phyloP scores from a whole-genome alignment of 1,140 invertebrate genomes.

The Popillia japonica region DNA sequence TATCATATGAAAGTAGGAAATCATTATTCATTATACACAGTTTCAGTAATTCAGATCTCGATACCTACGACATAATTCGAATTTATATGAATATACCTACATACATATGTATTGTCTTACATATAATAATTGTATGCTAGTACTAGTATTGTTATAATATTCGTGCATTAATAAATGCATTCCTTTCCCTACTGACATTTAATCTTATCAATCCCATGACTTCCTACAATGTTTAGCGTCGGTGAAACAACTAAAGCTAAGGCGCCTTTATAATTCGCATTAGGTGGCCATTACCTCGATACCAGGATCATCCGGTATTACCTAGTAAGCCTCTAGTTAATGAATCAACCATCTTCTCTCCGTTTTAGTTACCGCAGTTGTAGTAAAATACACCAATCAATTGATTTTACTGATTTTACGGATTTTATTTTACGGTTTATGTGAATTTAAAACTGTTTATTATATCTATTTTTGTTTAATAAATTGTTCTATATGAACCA shows the following conservation, averaged over 20 bases:
- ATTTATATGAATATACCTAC: no score
- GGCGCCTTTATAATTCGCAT: slow-evolving; percentile 48
- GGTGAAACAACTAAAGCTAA: slow-evolving; percentile 32
- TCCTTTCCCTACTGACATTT: neutral
- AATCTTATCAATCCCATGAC: slow-evolving; percentile 24
- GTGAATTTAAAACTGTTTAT: neutral
- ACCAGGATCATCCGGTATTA: slow-evolving; percentile 52
- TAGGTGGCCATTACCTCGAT: slow-evolving; percentile 52
- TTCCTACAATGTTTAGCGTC: slow-evolving; percentile 34
- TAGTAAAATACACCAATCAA: neutral
- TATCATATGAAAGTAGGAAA: no score
- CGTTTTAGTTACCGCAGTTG: slow-evolving; percentile 9
- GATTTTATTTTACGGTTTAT: no score
- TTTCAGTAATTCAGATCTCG: no score
- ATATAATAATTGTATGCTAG: no score
- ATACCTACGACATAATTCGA: no score
- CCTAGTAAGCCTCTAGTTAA: slow-evolving; percentile 51
- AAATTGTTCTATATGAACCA: no score
- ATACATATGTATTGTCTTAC: no score
- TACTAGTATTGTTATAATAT: no score
- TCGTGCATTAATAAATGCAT: neutral
- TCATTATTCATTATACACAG: no score
- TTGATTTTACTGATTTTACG: neutral
- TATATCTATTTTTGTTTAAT: neutral
- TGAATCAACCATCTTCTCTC: slow-evolving; percentile 47